Conservation (phyloP, 2,888 invertebrate species). For the Hipparchia semele region DNA sequence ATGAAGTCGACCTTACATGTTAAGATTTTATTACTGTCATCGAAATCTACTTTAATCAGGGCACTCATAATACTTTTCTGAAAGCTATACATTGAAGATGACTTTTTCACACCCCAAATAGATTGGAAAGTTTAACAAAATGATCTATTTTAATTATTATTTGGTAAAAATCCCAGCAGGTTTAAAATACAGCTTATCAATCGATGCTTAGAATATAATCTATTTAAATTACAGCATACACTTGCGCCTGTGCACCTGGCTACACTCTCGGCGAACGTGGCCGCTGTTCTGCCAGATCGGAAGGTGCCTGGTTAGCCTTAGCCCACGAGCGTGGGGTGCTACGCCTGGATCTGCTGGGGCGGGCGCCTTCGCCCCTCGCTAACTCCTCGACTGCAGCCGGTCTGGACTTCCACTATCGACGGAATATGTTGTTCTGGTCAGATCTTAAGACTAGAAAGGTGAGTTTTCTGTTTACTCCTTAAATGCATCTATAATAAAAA, state of each 20-base stretch:
- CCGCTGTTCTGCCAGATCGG: constrained; percentile 85
- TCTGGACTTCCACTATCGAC: constrained; percentile 92
- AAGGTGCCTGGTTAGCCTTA: constrained; percentile 83
- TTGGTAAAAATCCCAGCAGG: neutral
- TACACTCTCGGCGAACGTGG: constrained; percentile 85
- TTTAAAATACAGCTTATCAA: too few relatives aligned
- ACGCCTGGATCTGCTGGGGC: constrained; percentile 88
- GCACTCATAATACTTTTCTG: neutral
- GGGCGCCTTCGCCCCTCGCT: constrained; percentile 86
- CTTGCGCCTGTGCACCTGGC: constrained; percentile 92
- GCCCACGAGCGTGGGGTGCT: constrained; percentile 82
- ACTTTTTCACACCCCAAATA: too few relatives aligned
- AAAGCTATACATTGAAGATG: too few relatives aligned
- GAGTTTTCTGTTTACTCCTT: neutral
- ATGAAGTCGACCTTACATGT: too few relatives aligned
- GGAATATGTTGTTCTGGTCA: constrained; percentile 93
- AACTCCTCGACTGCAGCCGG: constrained; percentile 83
- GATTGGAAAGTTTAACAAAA: too few relatives aligned
- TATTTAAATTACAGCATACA: constrained; percentile 80
- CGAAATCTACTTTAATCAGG: too few relatives aligned
- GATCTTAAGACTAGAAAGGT: constrained; percentile 94
- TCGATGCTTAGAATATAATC: neutral
- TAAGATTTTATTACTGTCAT: too few relatives aligned
- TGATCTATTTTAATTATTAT: too few relatives aligned
- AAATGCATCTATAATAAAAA: neutral